Conservation (phyloP, 2,113 vertebrate genomes). For the Hippocampus comes region DNA sequence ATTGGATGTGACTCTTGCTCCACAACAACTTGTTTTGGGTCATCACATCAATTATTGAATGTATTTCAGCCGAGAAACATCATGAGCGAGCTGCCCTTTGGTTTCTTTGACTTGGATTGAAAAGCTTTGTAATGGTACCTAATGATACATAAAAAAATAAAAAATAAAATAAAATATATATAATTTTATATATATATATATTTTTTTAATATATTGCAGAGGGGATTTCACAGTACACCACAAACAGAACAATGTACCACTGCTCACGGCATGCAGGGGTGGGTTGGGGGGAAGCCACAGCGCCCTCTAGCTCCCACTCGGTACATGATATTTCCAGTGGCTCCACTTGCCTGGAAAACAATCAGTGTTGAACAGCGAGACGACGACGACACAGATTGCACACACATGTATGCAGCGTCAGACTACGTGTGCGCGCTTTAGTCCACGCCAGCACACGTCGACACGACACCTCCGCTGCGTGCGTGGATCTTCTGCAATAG, state of each 20-base stretch:
- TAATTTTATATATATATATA: too few relatives aligned
- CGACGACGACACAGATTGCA: conserved; percentile 34
- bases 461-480: background rate
- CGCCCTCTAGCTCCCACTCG: conserved; percentile 68
- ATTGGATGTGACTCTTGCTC: background rate
- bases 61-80: background rate
- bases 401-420: conserved; percentile 5
- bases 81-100: background rate
- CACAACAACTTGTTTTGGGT: background rate
- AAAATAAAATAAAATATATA: too few relatives aligned
- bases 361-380: conserved; percentile 51
- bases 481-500: conserved; percentile 17
- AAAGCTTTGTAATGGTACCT: too few relatives aligned
- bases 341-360: conserved; percentile 46
- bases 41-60: background rate
- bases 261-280: background rate
- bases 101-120: background rate
- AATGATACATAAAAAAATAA: too few relatives aligned
- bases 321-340: conserved; percentile 46
- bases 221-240: too few relatives aligned
- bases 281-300: conserved; percentile 35
- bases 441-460: background rate
- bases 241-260: too few relatives aligned
- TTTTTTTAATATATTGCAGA: too few relatives aligned
- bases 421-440: conserved; percentile 1